These are phyloP conservation scores for Fukomys damarensis DNA, from an alignment of 2,113 vertebrate species.

Conservation along the genomic window DNA sequence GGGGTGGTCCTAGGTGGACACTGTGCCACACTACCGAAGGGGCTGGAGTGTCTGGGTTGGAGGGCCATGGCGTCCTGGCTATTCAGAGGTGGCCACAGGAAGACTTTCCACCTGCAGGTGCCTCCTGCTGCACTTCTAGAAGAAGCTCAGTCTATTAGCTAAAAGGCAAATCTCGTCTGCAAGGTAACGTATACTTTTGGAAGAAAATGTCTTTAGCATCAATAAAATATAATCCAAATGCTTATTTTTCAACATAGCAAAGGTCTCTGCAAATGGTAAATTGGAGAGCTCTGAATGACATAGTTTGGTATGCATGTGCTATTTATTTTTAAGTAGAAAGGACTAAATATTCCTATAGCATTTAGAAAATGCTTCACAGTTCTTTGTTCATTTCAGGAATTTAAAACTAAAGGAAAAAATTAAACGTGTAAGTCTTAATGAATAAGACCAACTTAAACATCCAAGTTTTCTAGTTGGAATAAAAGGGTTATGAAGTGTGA, in stretches of 20 bases:
- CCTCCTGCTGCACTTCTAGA: not conserved
- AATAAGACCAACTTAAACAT: not conserved
- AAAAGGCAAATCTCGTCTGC: not conserved
- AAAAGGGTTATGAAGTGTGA: not conserved
- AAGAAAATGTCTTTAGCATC: not conserved
- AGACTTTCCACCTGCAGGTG: not conserved
- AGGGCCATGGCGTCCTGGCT: not conserved
- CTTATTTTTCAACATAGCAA: not conserved
- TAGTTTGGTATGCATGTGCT: not conserved
- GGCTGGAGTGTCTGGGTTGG: not conserved
- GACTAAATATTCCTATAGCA: conserved; percentile 76
- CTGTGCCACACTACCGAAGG: not conserved
- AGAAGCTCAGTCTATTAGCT: not conserved
- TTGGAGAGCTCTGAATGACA: not conserved
- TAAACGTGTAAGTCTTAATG: not conserved
- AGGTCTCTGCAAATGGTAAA: not conserved
- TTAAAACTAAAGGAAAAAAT: not conserved
- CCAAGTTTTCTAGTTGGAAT: not conserved
- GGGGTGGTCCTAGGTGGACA: not conserved
- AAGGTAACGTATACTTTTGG: not conserved
- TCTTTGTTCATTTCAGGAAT: conserved; percentile 34
- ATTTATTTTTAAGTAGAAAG: conserved; percentile 46
- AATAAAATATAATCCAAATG: not conserved
- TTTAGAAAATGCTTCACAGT: conserved; percentile 72
- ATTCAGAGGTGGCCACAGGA: not conserved